phyloP scores from a whole-genome alignment of 2,888 invertebrate species.

The Philhelius pedissequus region DNA sequence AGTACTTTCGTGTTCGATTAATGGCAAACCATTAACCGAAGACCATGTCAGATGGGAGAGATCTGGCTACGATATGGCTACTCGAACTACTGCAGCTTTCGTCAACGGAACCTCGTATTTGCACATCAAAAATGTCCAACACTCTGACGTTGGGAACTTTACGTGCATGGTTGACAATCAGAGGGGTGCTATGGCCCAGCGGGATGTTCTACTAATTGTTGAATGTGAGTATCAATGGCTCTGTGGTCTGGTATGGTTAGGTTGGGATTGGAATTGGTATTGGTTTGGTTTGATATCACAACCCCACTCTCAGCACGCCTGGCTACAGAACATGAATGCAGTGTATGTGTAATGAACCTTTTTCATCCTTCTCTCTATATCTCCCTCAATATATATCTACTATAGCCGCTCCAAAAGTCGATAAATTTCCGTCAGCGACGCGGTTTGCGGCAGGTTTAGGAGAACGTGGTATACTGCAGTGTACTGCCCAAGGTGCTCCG shows the following conservation, averaged over 20 bases:
- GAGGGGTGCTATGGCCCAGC: constrained; percentile 72
- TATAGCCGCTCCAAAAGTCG: constrained; percentile 75
- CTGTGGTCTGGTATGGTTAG: background rate
- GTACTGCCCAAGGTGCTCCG: constrained; percentile 74
- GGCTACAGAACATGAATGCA: background rate
- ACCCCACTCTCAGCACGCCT: background rate
- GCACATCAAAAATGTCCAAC: constrained; percentile 75
- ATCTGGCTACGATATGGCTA: constrained; percentile 74
- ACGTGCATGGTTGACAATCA: constrained; percentile 76
- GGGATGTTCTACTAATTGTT: constrained; percentile 75
- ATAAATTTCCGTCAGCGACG: constrained; percentile 73
- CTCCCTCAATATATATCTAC: background rate
- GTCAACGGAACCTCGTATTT: constrained; percentile 75
- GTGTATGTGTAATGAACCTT: constrained; percentile 29
- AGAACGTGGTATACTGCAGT: constrained; percentile 74
- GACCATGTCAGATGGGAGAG: constrained; percentile 75
- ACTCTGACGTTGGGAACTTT: constrained; percentile 75
- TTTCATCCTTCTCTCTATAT: background rate
- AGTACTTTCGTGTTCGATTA: constrained; percentile 74
- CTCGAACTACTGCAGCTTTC: constrained; percentile 73
- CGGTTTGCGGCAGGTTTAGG: constrained; percentile 75
- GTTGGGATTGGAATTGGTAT: too few relatives aligned
- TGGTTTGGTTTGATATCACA: background rate
- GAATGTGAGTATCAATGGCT: constrained; percentile 73
- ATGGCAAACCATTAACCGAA: constrained; percentile 74